Evolutionary conservation across 2,113 vertebrate species (phyloP).

Genomic region (Paedocypris sp.): DNA sequence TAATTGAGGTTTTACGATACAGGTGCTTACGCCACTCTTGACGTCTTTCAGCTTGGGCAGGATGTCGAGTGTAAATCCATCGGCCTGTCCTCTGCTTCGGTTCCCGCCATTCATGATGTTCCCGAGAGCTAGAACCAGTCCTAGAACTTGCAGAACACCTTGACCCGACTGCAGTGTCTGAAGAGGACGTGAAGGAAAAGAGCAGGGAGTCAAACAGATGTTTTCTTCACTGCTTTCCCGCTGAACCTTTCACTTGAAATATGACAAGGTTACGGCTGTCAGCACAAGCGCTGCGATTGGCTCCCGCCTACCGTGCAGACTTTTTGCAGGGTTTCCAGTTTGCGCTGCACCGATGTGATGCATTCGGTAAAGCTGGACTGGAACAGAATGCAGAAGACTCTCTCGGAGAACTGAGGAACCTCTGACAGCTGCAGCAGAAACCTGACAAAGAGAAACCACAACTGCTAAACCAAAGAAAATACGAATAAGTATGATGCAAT

Average conservation of each 20-base stretch:
- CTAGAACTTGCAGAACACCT: conserved; percentile 74
- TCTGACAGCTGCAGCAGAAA: conserved; percentile 86
- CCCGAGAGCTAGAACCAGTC: conserved; percentile 85
- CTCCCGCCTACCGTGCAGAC: conserved; percentile 73
- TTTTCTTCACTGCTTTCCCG: background rate
- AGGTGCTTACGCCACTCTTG: conserved; percentile 93
- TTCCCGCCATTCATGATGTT: conserved; percentile 98
- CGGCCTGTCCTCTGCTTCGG: conserved; percentile 85
- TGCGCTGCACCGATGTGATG: conserved; percentile 74
- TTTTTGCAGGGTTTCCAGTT: conserved; percentile 81
- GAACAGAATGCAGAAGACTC: conserved; percentile 91
- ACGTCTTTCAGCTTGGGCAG: conserved; percentile 95
- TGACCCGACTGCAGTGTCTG: conserved; percentile 70
- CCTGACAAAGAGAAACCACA: conserved; percentile 48
- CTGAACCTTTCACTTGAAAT: background rate
- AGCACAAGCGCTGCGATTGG: background rate
- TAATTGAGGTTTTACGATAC: too few species aligned
- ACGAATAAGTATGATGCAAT: too few species aligned
- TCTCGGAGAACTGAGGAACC: conserved; percentile 89
- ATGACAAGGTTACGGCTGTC: background rate
- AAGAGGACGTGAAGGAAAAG: conserved; percentile 26
- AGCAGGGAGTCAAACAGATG: conserved; percentile 2
- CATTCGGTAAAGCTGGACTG: conserved; percentile 88
- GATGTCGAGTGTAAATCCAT: conserved; percentile 87
- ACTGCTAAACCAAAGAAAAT: too few species aligned